Conservation (phyloP, 2,888 invertebrate genomes). For the Drosophila incognita region DNA sequence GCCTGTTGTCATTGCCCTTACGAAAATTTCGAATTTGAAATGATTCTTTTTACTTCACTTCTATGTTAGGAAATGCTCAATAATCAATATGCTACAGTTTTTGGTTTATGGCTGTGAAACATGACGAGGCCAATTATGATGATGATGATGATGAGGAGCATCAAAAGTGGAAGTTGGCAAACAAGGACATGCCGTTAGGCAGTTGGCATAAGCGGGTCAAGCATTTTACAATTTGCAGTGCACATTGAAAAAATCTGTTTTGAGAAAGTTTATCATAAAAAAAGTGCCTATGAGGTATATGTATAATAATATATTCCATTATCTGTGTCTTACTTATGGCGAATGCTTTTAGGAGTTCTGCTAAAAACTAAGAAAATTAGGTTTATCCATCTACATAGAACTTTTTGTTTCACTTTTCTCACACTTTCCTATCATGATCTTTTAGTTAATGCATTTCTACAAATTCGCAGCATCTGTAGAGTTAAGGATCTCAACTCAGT, state of each 20-base stretch:
- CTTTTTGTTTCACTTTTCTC: neutral
- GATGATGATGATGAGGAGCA: constrained; percentile 10
- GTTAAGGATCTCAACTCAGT: constrained; percentile 51
- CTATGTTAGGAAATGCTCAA: constrained; percentile 45
- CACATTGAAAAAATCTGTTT: neutral
- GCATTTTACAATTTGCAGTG: constrained; percentile 1
- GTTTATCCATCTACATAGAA: neutral
- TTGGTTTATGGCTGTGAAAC: constrained; percentile 16
- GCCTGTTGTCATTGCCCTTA: constrained; percentile 53
- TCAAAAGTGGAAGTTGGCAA: constrained; percentile 48
- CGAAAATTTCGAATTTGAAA: constrained; percentile 62
- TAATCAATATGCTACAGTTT: constrained; percentile 57
- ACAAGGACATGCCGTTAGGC: constrained; percentile 41
- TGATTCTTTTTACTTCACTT: constrained; percentile 11
- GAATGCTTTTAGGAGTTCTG: neutral
- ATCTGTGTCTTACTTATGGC: neutral
- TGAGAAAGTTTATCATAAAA: neutral
- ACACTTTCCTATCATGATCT: neutral
- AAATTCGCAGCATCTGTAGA: constrained; percentile 42
- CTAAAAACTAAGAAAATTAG: neutral
- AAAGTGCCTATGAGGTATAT: neutral
- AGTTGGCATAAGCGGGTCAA: constrained; percentile 42
- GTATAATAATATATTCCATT: neutral
- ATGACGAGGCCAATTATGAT: constrained; percentile 13
- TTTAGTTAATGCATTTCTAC: constrained; percentile 30